A percentile compares a stretch with the other conserved stretches of the same genome.
phyloP scores from a whole-genome alignment of 1,140 invertebrate genomes.

The Zaprionus camerounensis region DNA sequence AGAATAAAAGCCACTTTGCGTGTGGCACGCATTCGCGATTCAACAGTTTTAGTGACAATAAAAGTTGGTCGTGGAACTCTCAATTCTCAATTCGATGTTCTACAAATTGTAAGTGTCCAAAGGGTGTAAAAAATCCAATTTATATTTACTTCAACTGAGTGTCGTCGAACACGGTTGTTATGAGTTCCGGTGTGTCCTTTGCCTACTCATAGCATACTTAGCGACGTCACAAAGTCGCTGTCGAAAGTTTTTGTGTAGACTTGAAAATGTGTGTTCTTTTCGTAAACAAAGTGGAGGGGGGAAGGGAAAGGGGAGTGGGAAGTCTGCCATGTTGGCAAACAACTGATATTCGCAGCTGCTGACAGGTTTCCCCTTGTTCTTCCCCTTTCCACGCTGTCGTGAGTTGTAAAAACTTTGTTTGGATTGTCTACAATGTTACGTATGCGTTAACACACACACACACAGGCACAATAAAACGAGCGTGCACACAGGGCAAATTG shows the following conservation, averaged over 20 bases:
- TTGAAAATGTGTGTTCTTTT: conserved; percentile 40
- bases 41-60: conserved; percentile 37
- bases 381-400: not conserved
- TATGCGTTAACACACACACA: conserved; percentile 22
- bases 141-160: conserved; percentile 36
- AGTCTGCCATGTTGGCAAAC: conserved; percentile 32
- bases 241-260: conserved; percentile 32
- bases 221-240: conserved; percentile 41
- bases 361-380: not conserved
- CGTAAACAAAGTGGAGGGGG: not conserved
- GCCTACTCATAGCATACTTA: conserved; percentile 27
- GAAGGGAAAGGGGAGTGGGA: not conserved
- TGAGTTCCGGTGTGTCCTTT: conserved; percentile 1
- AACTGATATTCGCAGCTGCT: conserved; percentile 31
- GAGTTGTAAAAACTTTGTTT: conserved; percentile 22
- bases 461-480: not conserved
- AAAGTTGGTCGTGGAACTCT: conserved; percentile 17
- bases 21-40: not conserved
- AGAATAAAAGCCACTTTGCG: too few species aligned
- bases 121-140: conserved; percentile 55
- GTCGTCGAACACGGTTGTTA: not conserved
- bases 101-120: conserved; percentile 31
- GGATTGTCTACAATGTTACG: conserved; percentile 30
- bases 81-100: conserved; percentile 16
- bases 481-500: conserved; percentile 33